These are phyloP conservation scores for Ephydatia muelleri DNA, from an alignment of 37 sponge, comb jelly and placozoan species.

Conservation along the genomic window DNA sequence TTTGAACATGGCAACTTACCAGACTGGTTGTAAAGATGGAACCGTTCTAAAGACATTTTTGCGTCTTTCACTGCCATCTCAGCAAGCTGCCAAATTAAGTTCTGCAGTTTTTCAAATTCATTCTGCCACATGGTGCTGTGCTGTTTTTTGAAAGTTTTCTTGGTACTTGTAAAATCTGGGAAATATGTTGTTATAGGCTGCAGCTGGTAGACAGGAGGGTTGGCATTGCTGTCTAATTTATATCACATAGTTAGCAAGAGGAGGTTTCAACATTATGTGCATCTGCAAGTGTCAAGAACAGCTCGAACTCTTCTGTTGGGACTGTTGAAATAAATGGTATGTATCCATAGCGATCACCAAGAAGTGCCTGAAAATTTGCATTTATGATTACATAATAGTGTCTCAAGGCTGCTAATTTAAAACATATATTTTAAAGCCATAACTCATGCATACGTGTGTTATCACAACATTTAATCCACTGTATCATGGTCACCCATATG, in stretches of 20 bases:
- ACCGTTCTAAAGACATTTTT: conserved; percentile 19
- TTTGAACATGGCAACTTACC: too few species aligned
- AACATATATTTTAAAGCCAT: too few species aligned
- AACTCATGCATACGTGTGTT: too few species aligned
- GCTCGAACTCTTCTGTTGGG: conserved; percentile 18
- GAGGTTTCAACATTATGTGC: conserved; percentile 7
- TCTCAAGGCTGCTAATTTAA: too few species aligned
- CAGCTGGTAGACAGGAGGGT: conserved; percentile 49
- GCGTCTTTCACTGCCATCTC: background rate
- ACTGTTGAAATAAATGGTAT: conserved; percentile 65
- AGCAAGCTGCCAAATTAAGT: conserved; percentile 17
- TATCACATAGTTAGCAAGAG: conserved; percentile 61
- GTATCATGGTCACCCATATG: too few species aligned
- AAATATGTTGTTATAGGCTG: conserved; percentile 53
- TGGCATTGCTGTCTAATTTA: conserved; percentile 48
- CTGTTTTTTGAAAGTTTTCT: background rate
- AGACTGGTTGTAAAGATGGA: conserved; percentile 33
- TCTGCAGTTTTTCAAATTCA: conserved; percentile 33
- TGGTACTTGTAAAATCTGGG: conserved; percentile 27
- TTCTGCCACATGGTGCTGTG: conserved; percentile 44
- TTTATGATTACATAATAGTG: too few species aligned
- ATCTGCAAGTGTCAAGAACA: background rate
- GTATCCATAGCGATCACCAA: conserved; percentile 82
- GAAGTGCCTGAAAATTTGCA: conserved; percentile 42
- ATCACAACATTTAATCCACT: too few species aligned